phyloP scores from a whole-genome alignment of 2,888 invertebrate genomes.

The Drosophila demipolita region DNA sequence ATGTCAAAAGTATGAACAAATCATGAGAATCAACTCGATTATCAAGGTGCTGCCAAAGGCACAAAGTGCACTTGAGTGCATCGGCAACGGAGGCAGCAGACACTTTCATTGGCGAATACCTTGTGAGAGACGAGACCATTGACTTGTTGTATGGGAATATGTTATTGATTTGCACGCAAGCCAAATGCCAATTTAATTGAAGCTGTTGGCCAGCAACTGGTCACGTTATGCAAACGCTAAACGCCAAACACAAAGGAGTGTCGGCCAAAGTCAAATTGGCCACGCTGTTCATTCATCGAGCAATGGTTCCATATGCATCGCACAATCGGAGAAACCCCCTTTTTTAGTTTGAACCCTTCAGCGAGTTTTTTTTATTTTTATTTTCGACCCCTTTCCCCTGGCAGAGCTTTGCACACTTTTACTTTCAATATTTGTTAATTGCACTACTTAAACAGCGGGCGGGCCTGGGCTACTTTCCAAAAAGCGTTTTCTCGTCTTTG shows the following conservation, averaged over 20 bases:
- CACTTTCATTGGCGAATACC: conserved; percentile 33
- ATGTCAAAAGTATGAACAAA: background rate
- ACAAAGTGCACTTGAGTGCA: conserved; percentile 28
- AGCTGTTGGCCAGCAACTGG: conserved; percentile 15
- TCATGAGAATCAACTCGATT: conserved; percentile 26
- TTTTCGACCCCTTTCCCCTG: background rate
- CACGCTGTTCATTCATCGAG: conserved; percentile 25
- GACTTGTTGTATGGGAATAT: conserved; percentile 25
- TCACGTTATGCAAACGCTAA: conserved; percentile 45
- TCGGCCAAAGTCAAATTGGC: conserved; percentile 23
- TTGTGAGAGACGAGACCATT: conserved; percentile 22
- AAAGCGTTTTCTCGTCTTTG: conserved; percentile 37
- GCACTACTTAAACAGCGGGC: conserved; percentile 69
- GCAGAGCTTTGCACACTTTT: conserved; percentile 59
- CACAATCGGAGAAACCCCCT: background rate
- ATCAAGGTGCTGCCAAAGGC: conserved; percentile 29
- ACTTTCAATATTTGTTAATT: conserved; percentile 66
- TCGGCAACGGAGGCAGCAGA: background rate
- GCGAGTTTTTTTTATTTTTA: conserved; percentile 6
- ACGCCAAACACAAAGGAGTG: conserved; percentile 15
- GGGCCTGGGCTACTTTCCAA: conserved; percentile 61
- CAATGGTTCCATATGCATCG: conserved; percentile 1
- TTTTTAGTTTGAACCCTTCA: conserved; percentile 15
- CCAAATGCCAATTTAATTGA: conserved; percentile 36
- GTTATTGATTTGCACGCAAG: conserved; percentile 50